Conservation (phyloP, 2,113 vertebrate species). For the Malurus melanocephalus region DNA sequence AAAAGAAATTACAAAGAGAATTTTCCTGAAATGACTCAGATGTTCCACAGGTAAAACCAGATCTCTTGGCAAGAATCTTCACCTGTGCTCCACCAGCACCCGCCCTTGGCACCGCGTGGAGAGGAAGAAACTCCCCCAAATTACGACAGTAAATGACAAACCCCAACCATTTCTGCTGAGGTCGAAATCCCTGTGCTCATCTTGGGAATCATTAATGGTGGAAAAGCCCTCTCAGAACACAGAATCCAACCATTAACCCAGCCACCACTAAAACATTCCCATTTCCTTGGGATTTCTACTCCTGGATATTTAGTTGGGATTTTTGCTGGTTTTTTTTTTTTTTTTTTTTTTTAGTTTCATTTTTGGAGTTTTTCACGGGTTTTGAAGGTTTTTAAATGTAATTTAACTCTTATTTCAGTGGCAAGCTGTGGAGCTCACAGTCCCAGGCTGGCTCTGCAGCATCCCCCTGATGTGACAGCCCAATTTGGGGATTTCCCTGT, state of each 20-base stretch:
- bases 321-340: neutral
- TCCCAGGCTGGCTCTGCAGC: rapidly evolving
- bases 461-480: neutral
- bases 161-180: rapidly evolving
- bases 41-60: neutral
- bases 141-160: neutral
- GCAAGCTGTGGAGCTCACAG: rapidly evolving
- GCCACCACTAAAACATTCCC: too few relatives aligned
- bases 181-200: rapidly evolving
- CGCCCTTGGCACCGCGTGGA: rapidly evolving
- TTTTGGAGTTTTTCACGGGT: neutral
- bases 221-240: neutral
- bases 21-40: neutral
- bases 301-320: neutral
- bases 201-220: neutral
- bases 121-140: neutral
- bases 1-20: neutral
- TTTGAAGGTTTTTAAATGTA: neutral
- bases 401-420: neutral
- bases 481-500: neutral
- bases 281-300: neutral
- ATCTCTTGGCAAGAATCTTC: neutral
- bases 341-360: too few relatives aligned
- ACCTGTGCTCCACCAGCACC: neutral
- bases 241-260: neutral